Evolutionary conservation across 2,113 vertebrate species (phyloP).

Genomic region (Todiramphus chloris): DNA sequence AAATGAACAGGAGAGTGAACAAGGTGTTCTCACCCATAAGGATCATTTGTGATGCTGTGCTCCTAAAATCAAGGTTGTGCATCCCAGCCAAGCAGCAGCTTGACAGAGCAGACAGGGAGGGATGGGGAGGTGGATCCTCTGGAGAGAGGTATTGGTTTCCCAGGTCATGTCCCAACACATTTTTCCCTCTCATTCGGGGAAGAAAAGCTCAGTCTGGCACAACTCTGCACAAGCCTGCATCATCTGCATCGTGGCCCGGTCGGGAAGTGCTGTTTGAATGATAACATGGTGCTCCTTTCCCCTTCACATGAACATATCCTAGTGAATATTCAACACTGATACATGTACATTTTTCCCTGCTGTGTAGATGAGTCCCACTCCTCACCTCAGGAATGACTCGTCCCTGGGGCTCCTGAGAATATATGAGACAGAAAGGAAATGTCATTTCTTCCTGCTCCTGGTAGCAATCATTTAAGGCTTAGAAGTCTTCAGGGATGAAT

Average conservation of each 20-base stretch:
- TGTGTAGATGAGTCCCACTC: background rate
- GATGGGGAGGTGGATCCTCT: background rate
- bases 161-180: background rate
- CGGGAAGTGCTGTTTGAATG: background rate
- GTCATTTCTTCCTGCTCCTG: slow-evolving; percentile 12
- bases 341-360: background rate
- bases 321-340: background rate
- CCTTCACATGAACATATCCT: background rate
- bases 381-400: background rate
- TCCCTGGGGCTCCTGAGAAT: background rate
- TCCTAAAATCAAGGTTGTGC: background rate
- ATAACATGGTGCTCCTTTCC: background rate
- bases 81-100: background rate
- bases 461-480: slow-evolving; percentile 15
- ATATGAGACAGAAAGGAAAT: background rate
- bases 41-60: background rate
- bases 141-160: background rate
- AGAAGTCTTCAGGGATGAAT: slow-evolving; percentile 26
- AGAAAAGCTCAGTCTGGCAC: background rate
- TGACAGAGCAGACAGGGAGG: background rate
- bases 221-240: background rate
- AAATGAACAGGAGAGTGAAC: background rate
- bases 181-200: background rate
- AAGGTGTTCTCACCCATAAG: background rate
- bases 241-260: background rate